A percentile compares a stretch with the other conserved stretches of the same genome.
Conservation (phyloP, 1,140 invertebrate genomes). For the Caenorhabditis latens region DNA sequence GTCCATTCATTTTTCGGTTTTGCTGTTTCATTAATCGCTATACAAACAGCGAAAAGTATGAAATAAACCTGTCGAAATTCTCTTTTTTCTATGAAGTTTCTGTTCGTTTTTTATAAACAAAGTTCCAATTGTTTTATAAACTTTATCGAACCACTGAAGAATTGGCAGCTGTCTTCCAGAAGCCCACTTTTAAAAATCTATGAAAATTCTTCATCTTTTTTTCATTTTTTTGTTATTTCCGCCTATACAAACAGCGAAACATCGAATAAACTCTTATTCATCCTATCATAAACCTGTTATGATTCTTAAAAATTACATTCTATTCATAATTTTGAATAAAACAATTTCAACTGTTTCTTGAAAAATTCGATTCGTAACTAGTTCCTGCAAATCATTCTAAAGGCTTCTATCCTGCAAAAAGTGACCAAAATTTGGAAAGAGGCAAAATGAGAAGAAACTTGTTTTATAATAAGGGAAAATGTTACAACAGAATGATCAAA, state of each 20-base stretch:
- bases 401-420: too few species aligned
- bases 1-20: constrained; percentile 43
- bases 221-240: neutral
- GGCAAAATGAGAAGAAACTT: too few species aligned
- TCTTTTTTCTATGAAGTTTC: too few species aligned
- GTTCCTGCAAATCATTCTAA: too few species aligned
- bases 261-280: neutral
- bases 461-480: too few species aligned
- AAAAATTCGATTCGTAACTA: too few species aligned
- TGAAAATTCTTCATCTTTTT: neutral
- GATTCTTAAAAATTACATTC: neutral
- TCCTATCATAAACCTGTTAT: neutral
- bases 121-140: neutral
- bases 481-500: too few species aligned
- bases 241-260: neutral
- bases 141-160: neutral
- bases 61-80: neutral
- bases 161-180: too few species aligned
- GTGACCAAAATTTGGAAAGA: too few species aligned
- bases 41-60: neutral
- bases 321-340: too few species aligned
- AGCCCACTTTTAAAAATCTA: neutral
- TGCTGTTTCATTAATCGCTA: constrained; percentile 49
- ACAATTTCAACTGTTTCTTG: too few species aligned
- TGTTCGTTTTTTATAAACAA: too few species aligned